A percentile compares a stretch with the other conserved stretches of the same genome.
Conservation (phyloP, 2,797 vertebrate genomes). For the Coendou prehensilis region DNA sequence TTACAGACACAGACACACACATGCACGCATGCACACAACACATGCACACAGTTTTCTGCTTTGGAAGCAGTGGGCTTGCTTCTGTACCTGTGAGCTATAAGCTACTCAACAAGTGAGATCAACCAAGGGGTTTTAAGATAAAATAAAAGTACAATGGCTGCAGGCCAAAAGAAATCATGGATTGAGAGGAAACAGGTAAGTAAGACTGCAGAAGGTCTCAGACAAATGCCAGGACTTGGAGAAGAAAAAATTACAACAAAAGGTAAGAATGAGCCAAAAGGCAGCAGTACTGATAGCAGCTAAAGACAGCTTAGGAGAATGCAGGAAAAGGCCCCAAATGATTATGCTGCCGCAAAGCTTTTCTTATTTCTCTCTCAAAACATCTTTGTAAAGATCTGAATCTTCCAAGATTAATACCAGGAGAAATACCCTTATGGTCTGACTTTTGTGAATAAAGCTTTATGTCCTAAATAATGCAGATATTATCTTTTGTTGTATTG, state of each 20-base stretch:
- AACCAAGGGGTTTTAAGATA: slow-evolving; percentile 38
- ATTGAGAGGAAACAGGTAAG: slow-evolving; percentile 33
- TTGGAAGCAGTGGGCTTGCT: neutral
- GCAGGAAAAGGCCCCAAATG: slow-evolving; percentile 8
- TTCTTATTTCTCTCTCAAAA: too few species aligned
- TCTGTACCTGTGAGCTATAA: neutral
- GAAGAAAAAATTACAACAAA: slow-evolving; percentile 67
- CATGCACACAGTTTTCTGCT: neutral
- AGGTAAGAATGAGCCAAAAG: slow-evolving; percentile 18
- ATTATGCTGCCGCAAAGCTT: neutral
- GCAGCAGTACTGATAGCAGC: neutral
- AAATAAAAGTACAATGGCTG: slow-evolving; percentile 73
- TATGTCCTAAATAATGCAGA: slow-evolving; percentile 67
- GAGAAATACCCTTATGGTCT: neutral
- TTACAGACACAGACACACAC: neutral
- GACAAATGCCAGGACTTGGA: neutral
- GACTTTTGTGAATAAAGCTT: slow-evolving; percentile 37
- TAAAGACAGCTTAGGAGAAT: neutral
- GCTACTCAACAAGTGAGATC: neutral
- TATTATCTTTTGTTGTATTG: slow-evolving; percentile 55
- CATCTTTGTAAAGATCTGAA: slow-evolving; percentile 14
- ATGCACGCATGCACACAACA: neutral
- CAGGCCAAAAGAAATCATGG: neutral
- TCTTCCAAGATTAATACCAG: slow-evolving; percentile 41
- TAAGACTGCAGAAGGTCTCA: slow-evolving; percentile 38